Conservation (phyloP, 2,888 invertebrate species). For the Hydrotaea diabolus region DNA sequence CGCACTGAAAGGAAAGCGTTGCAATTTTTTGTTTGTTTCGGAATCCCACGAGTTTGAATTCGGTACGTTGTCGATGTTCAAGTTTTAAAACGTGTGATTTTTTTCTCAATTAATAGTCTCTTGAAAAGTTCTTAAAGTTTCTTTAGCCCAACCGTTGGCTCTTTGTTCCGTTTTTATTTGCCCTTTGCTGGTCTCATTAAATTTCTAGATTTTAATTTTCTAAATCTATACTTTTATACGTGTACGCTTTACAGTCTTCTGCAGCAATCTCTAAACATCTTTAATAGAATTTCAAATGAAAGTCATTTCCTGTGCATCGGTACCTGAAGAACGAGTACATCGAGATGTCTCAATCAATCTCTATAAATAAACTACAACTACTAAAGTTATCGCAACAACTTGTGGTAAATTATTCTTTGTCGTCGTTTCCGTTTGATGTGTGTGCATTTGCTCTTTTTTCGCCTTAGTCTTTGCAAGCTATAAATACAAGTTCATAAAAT, state of each 20-base stretch:
- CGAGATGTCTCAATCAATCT: slow-evolving; percentile 5
- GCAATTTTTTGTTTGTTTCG: neutral
- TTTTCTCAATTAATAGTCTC: slow-evolving; percentile 48
- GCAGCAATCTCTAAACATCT: slow-evolving; percentile 61
- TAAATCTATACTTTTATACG: slow-evolving; percentile 60
- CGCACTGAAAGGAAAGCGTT: neutral
- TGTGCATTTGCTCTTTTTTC: slow-evolving; percentile 1
- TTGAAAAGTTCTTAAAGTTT: neutral
- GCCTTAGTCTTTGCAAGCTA: neutral
- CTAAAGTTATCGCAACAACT: neutral
- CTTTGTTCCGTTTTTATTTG: too few species aligned
- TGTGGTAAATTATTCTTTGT: slow-evolving; percentile 26
- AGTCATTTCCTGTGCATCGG: slow-evolving; percentile 32
- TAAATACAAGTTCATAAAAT: slow-evolving; percentile 55
- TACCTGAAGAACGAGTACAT: too few species aligned
- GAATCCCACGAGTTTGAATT: slow-evolving; percentile 6
- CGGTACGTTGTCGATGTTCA: slow-evolving; percentile 42
- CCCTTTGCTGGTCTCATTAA: slow-evolving; percentile 11
- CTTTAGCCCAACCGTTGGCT: neutral
- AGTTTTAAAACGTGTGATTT: slow-evolving; percentile 62
- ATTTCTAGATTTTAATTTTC: slow-evolving; percentile 43
- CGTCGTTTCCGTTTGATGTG: neutral
- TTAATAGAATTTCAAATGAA: slow-evolving; percentile 64
- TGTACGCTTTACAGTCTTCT: slow-evolving; percentile 47
- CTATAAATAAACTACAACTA: slow-evolving; percentile 33